Percentiles rank a stretch among this genome's conserved stretches.
These are phyloP conservation scores for Lophius americanus DNA, from an alignment of 2,797 vertebrate genomes.

Conservation along the genomic window DNA sequence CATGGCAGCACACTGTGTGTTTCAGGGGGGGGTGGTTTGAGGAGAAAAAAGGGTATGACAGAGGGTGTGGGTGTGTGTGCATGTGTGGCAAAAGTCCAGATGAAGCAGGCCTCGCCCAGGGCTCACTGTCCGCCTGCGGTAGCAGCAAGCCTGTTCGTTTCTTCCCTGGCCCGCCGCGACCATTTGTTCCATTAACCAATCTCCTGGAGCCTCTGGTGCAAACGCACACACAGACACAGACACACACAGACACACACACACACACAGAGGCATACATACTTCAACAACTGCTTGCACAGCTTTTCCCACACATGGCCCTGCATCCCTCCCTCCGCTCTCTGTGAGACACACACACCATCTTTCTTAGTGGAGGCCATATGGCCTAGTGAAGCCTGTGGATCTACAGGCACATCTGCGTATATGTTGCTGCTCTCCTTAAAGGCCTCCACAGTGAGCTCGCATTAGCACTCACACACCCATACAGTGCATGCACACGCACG, in stretches of 20 bases:
- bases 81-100: conserved; percentile 81
- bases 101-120: conserved; percentile 90
- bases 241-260: conserved; percentile 40
- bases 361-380: conserved; percentile 98
- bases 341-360: conserved; percentile 98
- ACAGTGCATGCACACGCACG: conserved; percentile 16
- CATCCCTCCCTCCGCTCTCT: conserved; percentile 86
- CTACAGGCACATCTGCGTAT: conserved; percentile 99
- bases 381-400: conserved; percentile 98
- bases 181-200: conserved; percentile 99
- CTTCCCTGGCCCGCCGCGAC: conserved; percentile 85
- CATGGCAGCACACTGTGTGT: conserved; percentile 73
- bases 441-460: conserved; percentile 57
- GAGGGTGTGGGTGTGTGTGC: conserved; percentile 55
- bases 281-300: conserved; percentile 81
- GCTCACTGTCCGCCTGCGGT: conserved; percentile 92
- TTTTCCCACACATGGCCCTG: conserved; percentile 78
- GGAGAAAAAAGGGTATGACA: conserved; percentile 43
- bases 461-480: conserved; percentile 36
- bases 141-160: conserved; percentile 94
- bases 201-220: conserved; percentile 91
- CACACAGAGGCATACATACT: conserved; percentile 69
- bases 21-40: conserved; percentile 39
- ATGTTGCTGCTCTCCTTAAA: conserved; percentile 89
- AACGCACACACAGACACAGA: conserved; percentile 25